These are phyloP conservation scores for Camarhynchus parvulus DNA, from an alignment of 2,113 vertebrate genomes.

Conservation along the genomic window DNA sequence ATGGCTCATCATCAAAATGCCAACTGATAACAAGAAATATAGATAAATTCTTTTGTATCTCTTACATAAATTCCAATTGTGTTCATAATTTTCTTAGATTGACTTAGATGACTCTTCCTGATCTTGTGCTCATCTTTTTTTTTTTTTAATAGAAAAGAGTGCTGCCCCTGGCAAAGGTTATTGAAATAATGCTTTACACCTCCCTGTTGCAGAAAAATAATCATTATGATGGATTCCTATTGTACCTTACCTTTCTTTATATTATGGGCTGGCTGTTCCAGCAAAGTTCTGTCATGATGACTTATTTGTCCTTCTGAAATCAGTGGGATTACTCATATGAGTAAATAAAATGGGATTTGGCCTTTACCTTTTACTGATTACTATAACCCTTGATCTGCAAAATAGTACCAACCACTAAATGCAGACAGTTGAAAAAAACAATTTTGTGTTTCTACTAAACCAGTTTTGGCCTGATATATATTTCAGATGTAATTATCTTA, in stretches of 20 bases:
- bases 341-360: not conserved
- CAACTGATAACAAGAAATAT: not conserved
- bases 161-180: not conserved
- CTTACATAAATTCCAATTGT: conserved; percentile 72
- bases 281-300: not conserved
- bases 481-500: not conserved
- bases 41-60: conserved; percentile 41
- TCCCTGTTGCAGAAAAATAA: not conserved
- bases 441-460: not conserved
- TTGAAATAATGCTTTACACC: not conserved
- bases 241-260: not conserved
- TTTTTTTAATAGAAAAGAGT: not conserved
- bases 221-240: not conserved
- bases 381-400: not conserved
- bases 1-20: not conserved
- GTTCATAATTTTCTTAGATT: conserved; percentile 69
- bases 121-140: conserved; percentile 36
- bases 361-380: not conserved
- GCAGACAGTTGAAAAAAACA: not conserved
- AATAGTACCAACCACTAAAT: not conserved
- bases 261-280: not conserved
- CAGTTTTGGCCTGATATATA: not conserved
- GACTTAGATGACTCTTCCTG: not conserved
- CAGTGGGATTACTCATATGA: not conserved
- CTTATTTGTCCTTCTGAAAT: not conserved